Evolutionary conservation across 2,888 invertebrate species (phyloP).

Genomic region (Oscheius onirici): DNA sequence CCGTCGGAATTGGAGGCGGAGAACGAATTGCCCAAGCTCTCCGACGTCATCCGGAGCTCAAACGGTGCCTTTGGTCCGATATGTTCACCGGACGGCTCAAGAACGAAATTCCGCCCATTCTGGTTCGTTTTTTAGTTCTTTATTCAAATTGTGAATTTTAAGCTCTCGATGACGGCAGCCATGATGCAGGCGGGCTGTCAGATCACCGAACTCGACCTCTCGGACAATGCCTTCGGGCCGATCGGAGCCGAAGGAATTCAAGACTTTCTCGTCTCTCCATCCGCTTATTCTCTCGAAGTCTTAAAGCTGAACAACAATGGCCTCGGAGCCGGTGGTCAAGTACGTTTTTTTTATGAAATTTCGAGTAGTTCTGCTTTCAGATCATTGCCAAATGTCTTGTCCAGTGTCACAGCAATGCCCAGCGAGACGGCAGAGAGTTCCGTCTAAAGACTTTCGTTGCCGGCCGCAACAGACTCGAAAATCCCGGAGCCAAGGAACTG

Average conservation of each 20-base stretch:
- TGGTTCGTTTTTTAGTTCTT: conserved; percentile 76
- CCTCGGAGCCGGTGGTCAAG: conserved; percentile 87
- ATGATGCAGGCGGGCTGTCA: conserved; percentile 84
- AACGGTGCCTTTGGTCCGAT: conserved; percentile 88
- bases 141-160: conserved; percentile 7
- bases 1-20: conserved; percentile 59
- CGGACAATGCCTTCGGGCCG: conserved; percentile 96
- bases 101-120: conserved; percentile 90
- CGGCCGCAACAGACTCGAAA: conserved; percentile 92
- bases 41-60: conserved; percentile 39
- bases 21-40: conserved; percentile 52
- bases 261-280: conserved; percentile 87
- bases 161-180: conserved; percentile 82
- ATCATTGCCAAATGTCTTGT: conserved; percentile 54
- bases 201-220: conserved; percentile 87
- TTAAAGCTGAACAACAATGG: conserved; percentile 93
- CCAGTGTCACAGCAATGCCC: conserved; percentile 52
- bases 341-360: conserved; percentile 52
- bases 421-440: conserved; percentile 75
- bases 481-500: conserved; percentile 87
- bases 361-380: conserved; percentile 25
- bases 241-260: conserved; percentile 89
- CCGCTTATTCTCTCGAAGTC: conserved; percentile 85
- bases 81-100: conserved; percentile 95
- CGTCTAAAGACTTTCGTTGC: conserved; percentile 86